Evolutionary conservation across 2,797 vertebrate genomes (phyloP).

Genomic region (Meriones psammophilus): DNA sequence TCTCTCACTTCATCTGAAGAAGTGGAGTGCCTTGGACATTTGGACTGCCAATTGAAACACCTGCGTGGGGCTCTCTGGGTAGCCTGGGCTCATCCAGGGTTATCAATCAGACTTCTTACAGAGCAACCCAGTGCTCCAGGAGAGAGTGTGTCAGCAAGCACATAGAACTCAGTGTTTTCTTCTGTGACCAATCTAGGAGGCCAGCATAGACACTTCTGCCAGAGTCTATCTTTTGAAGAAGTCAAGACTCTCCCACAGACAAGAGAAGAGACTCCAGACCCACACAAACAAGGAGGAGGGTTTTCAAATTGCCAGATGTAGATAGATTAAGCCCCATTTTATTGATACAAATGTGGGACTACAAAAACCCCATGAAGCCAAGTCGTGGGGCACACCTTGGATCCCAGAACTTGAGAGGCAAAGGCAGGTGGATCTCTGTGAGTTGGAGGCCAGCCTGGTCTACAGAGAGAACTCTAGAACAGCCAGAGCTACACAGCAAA

Average conservation of each 20-base stretch:
- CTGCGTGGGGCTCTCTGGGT: neutral
- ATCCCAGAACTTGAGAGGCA: neutral
- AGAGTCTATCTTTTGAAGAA: neutral
- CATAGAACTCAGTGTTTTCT: neutral
- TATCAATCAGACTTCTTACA: neutral
- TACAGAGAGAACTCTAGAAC: neutral
- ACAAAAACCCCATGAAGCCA: neutral
- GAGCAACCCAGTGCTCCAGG: neutral
- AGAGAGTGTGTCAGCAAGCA: neutral
- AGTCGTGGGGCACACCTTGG: neutral
- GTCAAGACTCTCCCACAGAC: neutral
- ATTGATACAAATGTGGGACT: neutral
- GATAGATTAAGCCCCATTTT: neutral
- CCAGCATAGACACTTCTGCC: neutral
- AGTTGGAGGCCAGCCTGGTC: neutral
- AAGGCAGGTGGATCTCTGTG: neutral
- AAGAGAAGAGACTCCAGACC: neutral
- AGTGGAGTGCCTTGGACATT: neutral
- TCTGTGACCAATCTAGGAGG: neutral
- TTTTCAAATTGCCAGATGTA: neutral
- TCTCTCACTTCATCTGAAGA: neutral
- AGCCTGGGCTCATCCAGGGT: neutral
- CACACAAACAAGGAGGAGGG: neutral
- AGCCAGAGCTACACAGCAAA: neutral
- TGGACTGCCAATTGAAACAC: neutral